Evolutionary conservation across 2,888 invertebrate genomes (phyloP).

Genomic region (Scaptomyza caliginosa): DNA sequence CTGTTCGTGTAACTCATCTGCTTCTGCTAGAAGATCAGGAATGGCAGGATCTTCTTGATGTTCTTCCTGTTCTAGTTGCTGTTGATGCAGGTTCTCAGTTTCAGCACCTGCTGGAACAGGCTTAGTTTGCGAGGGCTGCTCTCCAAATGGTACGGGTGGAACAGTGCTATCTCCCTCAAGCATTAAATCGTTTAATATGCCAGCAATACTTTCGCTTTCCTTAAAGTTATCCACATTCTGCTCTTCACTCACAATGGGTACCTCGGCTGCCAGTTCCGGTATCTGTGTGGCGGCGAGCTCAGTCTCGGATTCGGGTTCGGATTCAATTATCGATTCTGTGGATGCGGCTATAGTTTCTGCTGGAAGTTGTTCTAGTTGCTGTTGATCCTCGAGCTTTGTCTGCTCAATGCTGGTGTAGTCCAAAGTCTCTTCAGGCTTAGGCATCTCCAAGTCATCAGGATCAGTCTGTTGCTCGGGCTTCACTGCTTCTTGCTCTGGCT

Average conservation of each 20-base stretch:
- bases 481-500: constrained; percentile 1
- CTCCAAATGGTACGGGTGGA: constrained; percentile 63
- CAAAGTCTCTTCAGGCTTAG: constrained; percentile 16
- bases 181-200: constrained; percentile 81
- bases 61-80: constrained; percentile 19
- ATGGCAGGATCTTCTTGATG: constrained; percentile 22
- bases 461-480: constrained; percentile 4
- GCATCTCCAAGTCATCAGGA: constrained; percentile 6
- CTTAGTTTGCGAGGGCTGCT: constrained; percentile 45
- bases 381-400: constrained; percentile 23
- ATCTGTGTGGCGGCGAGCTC: constrained; percentile 30
- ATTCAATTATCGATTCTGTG: constrained; percentile 8
- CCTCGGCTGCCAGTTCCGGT: constrained; percentile 40
- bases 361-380: constrained; percentile 27
- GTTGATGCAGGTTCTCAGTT: constrained; percentile 21
- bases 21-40: constrained; percentile 64
- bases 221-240: constrained; percentile 59
- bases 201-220: constrained; percentile 81
- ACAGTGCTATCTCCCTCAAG: constrained; percentile 74
- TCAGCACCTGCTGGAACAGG: constrained; percentile 31
- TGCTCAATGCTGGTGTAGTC: constrained; percentile 57
- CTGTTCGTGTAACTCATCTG: constrained; percentile 41
- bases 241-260: constrained; percentile 62
- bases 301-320: constrained; percentile 4
- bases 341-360: constrained; percentile 3